These are phyloP conservation scores for Centropus bengalensis DNA, from an alignment of 2,113 vertebrate genomes.

Conservation along the genomic window DNA sequence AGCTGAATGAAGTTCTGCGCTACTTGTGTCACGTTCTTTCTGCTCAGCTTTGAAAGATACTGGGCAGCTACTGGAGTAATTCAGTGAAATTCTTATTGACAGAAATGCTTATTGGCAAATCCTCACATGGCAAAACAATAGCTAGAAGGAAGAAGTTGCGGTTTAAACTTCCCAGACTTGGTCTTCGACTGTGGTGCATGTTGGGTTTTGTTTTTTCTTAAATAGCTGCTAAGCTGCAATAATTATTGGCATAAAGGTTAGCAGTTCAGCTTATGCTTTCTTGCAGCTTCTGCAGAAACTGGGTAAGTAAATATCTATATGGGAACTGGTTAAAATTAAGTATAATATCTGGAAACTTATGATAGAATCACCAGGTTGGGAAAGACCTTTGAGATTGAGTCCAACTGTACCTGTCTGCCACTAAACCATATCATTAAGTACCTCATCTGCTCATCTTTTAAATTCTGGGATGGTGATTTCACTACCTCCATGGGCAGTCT, in stretches of 20 bases:
- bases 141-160: neutral
- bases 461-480: too few relatives aligned
- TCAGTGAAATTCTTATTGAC: neutral
- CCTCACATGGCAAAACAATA: neutral
- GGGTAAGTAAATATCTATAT: neutral
- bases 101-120: neutral
- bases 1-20: slow-evolving; percentile 22
- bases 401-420: too few relatives aligned
- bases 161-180: neutral
- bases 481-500: too few relatives aligned
- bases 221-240: neutral
- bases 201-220: neutral
- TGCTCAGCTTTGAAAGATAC: neutral
- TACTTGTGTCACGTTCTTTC: slow-evolving; percentile 55
- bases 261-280: neutral
- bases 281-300: neutral
- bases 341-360: neutral
- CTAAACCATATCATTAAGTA: too few relatives aligned
- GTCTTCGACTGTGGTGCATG: neutral
- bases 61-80: neutral
- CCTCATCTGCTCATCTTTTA: too few relatives aligned
- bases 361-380: neutral
- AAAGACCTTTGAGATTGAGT: neutral
- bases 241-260: neutral
- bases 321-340: neutral